phyloP scores from a whole-genome alignment of 2,888 invertebrate species.

The Cantharis flavilabris region DNA sequence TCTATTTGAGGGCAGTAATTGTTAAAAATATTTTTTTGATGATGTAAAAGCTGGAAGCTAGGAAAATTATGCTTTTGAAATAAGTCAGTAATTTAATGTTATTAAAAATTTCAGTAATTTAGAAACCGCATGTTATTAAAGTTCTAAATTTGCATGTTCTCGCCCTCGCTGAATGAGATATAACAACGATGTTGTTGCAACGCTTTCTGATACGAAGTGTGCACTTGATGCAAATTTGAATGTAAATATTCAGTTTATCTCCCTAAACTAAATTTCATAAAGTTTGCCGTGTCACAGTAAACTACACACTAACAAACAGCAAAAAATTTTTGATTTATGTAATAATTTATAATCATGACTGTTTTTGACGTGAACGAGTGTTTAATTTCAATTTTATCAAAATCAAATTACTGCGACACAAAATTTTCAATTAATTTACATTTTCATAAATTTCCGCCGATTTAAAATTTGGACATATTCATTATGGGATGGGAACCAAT shows the following conservation, averaged over 20 bases:
- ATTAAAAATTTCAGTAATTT: conserved; percentile 5
- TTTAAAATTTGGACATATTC: neutral
- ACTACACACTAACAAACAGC: neutral
- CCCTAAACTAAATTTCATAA: conserved; percentile 7
- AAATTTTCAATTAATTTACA: neutral
- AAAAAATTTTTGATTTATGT: neutral
- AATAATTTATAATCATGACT: neutral
- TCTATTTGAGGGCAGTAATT: neutral
- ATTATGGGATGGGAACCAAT: neutral
- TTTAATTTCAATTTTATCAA: neutral
- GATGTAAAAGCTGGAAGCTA: neutral
- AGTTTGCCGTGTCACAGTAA: conserved; percentile 1
- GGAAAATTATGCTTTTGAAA: neutral
- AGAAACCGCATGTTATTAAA: conserved; percentile 20
- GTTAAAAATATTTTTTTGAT: neutral
- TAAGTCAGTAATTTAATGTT: conserved; percentile 9
- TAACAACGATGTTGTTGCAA: conserved; percentile 27
- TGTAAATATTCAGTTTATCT: conserved; percentile 12
- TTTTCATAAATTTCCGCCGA: neutral
- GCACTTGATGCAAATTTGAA: conserved; percentile 26
- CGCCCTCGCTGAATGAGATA: conserved; percentile 11
- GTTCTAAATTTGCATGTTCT: conserved; percentile 19
- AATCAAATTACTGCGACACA: neutral
- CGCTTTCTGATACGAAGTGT: conserved; percentile 20
- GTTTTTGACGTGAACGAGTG: neutral